Evolutionary conservation across 2,113 vertebrate species (phyloP), one percentile per base, ranked within the genome.

Genomic region (Eulemur macaco): DNA sequence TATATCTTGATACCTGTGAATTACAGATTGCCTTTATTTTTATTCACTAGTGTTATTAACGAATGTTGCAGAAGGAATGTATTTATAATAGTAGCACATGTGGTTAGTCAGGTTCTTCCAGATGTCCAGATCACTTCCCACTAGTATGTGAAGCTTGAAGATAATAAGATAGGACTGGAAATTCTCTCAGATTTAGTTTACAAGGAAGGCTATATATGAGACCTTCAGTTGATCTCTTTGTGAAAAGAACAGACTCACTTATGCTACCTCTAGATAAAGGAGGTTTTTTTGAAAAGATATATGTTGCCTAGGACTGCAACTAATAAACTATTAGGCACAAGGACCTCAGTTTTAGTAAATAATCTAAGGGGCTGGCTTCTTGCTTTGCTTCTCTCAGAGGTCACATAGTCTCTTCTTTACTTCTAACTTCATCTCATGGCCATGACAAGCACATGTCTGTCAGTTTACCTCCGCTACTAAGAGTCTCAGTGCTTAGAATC

Each of bases 131-230:
- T 76, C 52, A 85, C 17, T 93, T 89, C 76, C 42, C 14, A 86
- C 27, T 81, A 73, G 63, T 85, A 89, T 71, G 14, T 92, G 54
- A 89, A 96, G n/a, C 58, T 88, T 81, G 66, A 94, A 86, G 64
- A 80, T 80, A 50, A 13, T 95, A 69, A 89, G 85, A 39, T 81
- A 85, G 15, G 11, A 20, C 92, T 52, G 11, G 71, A 90, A 76
- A 42, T 89, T 58, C 20, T 90, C 69, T 92, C 31, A 64, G 47
- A 89, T 86, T 34, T 2, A 69, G 45, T 90, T 93, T 77, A 66
- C 5, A 87, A 58, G 58, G 56, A 21, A 93, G 58, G 15, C 23
- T 93, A 13, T 68, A 5, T 76, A 31, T 2, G 20, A 84, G 39
- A 37, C 31, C 37, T 88, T 81, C 83, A 78, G 15, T 34, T 82